Evolutionary conservation across 2,113 vertebrate genomes (phyloP).

Genomic region (Bagarius yarrelli): DNA sequence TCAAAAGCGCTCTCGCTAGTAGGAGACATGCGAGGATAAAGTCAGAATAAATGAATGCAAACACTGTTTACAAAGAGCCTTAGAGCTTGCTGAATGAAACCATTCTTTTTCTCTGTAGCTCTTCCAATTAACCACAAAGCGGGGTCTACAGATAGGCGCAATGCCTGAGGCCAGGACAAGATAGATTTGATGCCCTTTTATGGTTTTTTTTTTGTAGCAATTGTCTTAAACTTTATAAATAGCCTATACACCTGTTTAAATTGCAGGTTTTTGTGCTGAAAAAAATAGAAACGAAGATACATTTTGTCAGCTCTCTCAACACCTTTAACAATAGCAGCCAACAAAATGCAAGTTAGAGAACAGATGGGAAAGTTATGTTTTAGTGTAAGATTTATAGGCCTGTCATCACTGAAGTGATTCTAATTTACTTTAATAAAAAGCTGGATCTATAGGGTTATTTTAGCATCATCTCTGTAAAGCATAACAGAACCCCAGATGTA

Average conservation of each 20-base stretch:
- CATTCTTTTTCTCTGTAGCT: constrained; percentile 33
- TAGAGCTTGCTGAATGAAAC: constrained; percentile 44
- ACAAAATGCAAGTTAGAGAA: not conserved
- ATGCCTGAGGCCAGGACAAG: constrained; percentile 26
- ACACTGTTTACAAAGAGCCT: constrained; percentile 43
- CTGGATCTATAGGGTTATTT: not conserved
- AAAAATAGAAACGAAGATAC: not conserved
- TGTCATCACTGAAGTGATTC: not conserved
- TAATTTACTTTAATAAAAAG: not conserved
- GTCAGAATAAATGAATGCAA: constrained; percentile 54
- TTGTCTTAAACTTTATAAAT: not conserved
- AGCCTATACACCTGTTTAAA: not conserved
- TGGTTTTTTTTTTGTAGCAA: not conserved
- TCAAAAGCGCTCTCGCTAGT: constrained; percentile 32
- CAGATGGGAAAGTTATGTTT: no score
- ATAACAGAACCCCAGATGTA: not conserved
- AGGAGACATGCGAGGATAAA: constrained; percentile 40
- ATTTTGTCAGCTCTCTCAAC: not conserved
- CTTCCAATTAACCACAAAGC: constrained; percentile 43
- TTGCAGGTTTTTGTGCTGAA: not conserved
- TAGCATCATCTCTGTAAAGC: not conserved
- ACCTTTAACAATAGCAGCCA: not conserved
- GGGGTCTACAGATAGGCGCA: constrained; percentile 24
- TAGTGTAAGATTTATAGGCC: not conserved
- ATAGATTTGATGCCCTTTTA: constrained; percentile 23